Evolutionary conservation across 2,888 invertebrate species (phyloP).

Genomic region (Dendrolimus houi): DNA sequence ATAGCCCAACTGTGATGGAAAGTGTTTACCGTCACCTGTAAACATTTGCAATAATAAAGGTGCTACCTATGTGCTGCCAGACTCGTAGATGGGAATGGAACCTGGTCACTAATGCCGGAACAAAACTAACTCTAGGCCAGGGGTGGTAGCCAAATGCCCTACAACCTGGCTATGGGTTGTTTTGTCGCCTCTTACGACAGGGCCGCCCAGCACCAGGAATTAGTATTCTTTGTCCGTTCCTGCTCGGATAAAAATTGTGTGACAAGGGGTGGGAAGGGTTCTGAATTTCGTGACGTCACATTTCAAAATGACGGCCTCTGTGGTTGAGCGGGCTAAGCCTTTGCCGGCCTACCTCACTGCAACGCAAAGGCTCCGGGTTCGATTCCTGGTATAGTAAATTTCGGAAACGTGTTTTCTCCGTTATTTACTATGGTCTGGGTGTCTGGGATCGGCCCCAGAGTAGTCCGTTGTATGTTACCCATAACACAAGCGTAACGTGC

Average conservation of each 20-base stretch:
- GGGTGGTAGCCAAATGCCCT: not conserved
- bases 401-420: no score
- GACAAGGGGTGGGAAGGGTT: no score
- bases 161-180: not conserved
- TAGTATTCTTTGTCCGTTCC: not conserved
- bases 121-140: not conserved
- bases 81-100: not conserved
- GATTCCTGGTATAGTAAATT: no score
- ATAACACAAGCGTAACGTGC: no score
- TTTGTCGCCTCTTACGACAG: not conserved
- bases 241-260: not conserved
- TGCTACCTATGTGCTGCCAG: not conserved
- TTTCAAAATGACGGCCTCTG: no score
- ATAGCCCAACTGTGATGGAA: not conserved
- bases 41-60: not conserved
- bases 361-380: no score
- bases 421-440: no score
- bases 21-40: not conserved
- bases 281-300: no score
- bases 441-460: no score
- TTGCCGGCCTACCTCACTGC: no score
- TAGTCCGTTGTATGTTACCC: no score
- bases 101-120: not conserved
- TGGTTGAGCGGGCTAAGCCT: no score
- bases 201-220: not conserved